Base-by-base conservation (phyloP, 1,140 invertebrate genomes). In the Onthophagus taurus region DNA sequence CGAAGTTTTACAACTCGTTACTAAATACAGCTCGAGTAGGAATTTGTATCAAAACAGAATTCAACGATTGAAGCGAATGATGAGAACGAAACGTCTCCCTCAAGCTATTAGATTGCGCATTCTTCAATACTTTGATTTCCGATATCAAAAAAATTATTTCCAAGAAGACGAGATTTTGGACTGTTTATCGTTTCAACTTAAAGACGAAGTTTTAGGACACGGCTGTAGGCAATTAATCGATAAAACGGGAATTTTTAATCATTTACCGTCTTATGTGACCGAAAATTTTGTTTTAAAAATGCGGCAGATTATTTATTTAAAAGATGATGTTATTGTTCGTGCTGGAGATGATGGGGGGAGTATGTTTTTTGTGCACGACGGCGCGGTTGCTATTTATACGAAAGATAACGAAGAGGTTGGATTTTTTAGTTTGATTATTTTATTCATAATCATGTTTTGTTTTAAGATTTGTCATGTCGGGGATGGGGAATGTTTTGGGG, bases 301-400 rank as follows among this genome's bases (percentile, higher is more conserved):
- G 23, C 51, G 46, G 13, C 47, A 49, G 2, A 48, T 57, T 46
- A 52, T 60, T 33, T 58, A 42, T 31, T 34, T 60, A 14, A 48
- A 50, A 11, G 54, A 57, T 26, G 58, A 60, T 45, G 39, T 58
- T n/a, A 72, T 78, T 14, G 58, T 73, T 4, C 67, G 68, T 51
- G 72, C 72, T 3, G 71, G 70, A 0, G 65, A 64, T 19, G 54
- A 64, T 12, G 75, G 74, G 7, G 67, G 74, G 29, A 72, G 67
- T 43, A 76, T 78, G 72, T 78, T 66, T 51, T 77, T 77, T 47
- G 60, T 77, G 8, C 66, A 66, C 2, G 65, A 57, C 26, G 76
- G 76, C 12, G 72, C 70, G 2, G 72, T 77, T 0, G 70, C 71
- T 5, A 63, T 77, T 18, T 65, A 70, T 14, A 75, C 75, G 1